Evolutionary conservation across 2,888 invertebrate species (phyloP).

Genomic region (Digitonthophagus gazella): DNA sequence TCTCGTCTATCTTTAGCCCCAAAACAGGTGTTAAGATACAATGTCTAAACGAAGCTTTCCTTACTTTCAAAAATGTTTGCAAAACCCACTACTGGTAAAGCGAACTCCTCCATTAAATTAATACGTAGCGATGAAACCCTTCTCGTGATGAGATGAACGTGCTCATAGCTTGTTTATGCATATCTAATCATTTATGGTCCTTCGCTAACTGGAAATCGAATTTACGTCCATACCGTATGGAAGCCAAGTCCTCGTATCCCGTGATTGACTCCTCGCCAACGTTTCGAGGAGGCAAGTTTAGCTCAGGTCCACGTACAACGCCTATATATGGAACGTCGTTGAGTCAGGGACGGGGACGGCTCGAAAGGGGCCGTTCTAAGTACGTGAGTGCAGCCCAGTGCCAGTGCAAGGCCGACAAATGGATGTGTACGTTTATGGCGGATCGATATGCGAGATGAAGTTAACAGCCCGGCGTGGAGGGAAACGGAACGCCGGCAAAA

Average conservation of each 20-base stretch:
- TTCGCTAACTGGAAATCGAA: slow-evolving; percentile 17
- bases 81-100: too few relatives aligned
- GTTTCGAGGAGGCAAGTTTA: neutral
- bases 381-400: neutral
- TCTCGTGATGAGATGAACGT: too few relatives aligned
- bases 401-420: slow-evolving; percentile 9
- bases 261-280: slow-evolving; percentile 8
- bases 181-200: slow-evolving; percentile 18
- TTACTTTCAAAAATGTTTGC: too few relatives aligned
- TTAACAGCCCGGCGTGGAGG: neutral
- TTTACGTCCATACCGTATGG: slow-evolving; percentile 18
- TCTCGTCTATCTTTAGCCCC: neutral
- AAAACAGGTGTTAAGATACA: neutral
- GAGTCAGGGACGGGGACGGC: neutral
- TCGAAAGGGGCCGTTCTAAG: neutral
- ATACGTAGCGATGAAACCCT: too few relatives aligned
- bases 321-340: neutral
- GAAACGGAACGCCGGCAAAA: neutral
- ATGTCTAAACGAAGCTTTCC: too few relatives aligned
- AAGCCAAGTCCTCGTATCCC: slow-evolving; percentile 14
- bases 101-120: too few relatives aligned
- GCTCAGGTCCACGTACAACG: neutral
- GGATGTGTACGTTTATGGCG: slow-evolving; percentile 14
- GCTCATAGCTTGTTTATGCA: slow-evolving; percentile 24
- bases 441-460: slow-evolving; percentile 15